A percentile compares a stretch with the other conserved stretches of the same genome.
These are phyloP conservation scores for Chaetura pelagica DNA, from an alignment of 2,113 vertebrate species.

Conservation along the genomic window DNA sequence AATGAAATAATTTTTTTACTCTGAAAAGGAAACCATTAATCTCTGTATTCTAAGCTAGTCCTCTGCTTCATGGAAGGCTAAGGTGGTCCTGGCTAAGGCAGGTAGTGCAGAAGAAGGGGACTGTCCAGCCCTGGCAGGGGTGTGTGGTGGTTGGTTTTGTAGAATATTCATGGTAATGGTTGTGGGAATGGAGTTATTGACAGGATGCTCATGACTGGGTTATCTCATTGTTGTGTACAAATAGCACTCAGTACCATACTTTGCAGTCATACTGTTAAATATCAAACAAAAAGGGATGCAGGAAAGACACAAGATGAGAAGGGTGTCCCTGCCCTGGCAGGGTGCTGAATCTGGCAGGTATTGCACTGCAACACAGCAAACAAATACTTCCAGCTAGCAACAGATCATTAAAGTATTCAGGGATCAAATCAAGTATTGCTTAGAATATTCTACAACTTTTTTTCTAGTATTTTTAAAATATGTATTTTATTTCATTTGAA, in stretches of 20 bases:
- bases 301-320: fast-evolving
- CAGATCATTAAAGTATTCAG: fast-evolving
- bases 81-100: too few relatives aligned
- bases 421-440: fast-evolving
- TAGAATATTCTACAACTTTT: neutral
- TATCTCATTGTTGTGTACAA: neutral
- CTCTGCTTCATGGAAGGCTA: neutral
- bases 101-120: too few relatives aligned
- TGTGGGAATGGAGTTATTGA: neutral
- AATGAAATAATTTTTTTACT: neutral
- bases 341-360: fast-evolving
- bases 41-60: neutral
- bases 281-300: neutral
- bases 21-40: neutral
- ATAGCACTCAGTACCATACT: fast-evolving
- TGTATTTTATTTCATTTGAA: neutral
- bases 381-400: neutral
- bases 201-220: fast-evolving
- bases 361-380: fast-evolving
- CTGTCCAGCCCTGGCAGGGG: too few relatives aligned
- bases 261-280: neutral
- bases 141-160: neutral
- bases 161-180: too few relatives aligned
- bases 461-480: neutral
- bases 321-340: neutral